Base-by-base conservation (phyloP, 2,888 invertebrate genomes). In the Drosophila trichaetosa region DNA sequence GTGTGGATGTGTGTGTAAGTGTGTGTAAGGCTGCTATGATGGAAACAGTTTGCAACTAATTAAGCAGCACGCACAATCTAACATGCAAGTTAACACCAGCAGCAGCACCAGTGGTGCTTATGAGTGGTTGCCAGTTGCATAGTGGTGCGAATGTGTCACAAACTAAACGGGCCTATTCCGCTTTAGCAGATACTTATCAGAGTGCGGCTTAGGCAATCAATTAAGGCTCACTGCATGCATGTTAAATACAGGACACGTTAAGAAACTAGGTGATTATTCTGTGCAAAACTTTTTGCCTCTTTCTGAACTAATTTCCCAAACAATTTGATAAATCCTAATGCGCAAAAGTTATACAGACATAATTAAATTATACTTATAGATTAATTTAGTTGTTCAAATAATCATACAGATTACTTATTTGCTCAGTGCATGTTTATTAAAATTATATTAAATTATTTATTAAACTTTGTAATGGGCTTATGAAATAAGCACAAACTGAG, bases 31-130 rank as follows among this genome's bases (percentile, higher is more conserved):
- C 42, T 54, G 70, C 66, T 67, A 75, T 87, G 84, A 74, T 84
- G 89, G 76, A 88, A 87, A 90, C 90, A 90, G 87, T 90, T 87
- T 90, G 86, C 87, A 87, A 87, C 87, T 87, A 89, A 87, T 87
- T 87, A 87, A 90, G 90, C 82, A 82, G 82, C 87, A 87, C 90
- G 87, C 87, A 90, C 90, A 89, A 87, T 90, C 83, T 88, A 87
- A 83, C 86, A 87, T 89, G 90, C 87, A 90, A 87, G 76, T 85
- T 87, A 89, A 85, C 86, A 88, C 88, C 79, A 64, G 60, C 68
- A 31, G 52, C 64, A 70, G 29, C 33, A 46, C 40, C 40, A 61
- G 48, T 31, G 21, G 29, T n/a, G 18, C 4, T n/a, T 53, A 36
- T 53, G 18, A n/a, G 46, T 66, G 38, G n/a, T 21, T 21, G 29